Evolutionary conservation across 2,888 invertebrate species (phyloP).

Genomic region (Athalia circularis): DNA sequence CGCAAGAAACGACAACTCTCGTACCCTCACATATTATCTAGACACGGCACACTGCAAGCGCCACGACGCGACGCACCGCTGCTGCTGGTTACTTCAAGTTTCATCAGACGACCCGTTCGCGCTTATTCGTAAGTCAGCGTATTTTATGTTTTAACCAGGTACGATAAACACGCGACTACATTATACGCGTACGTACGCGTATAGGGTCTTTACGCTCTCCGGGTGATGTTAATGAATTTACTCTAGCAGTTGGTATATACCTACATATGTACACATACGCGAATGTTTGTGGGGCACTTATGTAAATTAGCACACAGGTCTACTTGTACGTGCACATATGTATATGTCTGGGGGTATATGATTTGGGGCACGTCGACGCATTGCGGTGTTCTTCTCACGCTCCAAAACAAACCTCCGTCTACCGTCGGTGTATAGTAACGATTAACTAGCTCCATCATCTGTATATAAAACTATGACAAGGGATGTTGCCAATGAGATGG

Average conservation of each 20-base stretch:
- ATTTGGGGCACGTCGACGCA: constrained; percentile 36
- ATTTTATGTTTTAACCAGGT: neutral
- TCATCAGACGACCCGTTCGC: neutral
- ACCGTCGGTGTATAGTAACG: neutral
- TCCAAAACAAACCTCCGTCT: constrained; percentile 16
- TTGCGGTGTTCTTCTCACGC: constrained; percentile 12
- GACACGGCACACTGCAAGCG: neutral
- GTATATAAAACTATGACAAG: neutral
- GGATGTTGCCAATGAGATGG: neutral
- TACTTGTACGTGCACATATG: neutral
- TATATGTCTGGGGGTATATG: constrained; percentile 8
- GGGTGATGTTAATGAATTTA: constrained; percentile 42
- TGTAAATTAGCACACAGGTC: neutral
- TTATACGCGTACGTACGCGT: neutral
- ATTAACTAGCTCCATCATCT: neutral
- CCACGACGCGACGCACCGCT: neutral
- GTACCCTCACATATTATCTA: neutral
- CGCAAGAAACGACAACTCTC: neutral
- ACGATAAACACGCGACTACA: constrained; percentile 2
- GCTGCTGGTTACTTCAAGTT: constrained; percentile 3
- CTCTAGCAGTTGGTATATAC: constrained; percentile 25
- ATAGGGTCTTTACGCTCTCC: constrained; percentile 1
- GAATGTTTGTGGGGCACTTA: too few relatives aligned
- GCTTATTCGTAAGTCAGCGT: constrained; percentile 27
- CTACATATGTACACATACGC: constrained; percentile 12